These are phyloP conservation scores for Rynchops niger DNA, from an alignment of 2,113 vertebrate genomes.

Conservation along the genomic window DNA sequence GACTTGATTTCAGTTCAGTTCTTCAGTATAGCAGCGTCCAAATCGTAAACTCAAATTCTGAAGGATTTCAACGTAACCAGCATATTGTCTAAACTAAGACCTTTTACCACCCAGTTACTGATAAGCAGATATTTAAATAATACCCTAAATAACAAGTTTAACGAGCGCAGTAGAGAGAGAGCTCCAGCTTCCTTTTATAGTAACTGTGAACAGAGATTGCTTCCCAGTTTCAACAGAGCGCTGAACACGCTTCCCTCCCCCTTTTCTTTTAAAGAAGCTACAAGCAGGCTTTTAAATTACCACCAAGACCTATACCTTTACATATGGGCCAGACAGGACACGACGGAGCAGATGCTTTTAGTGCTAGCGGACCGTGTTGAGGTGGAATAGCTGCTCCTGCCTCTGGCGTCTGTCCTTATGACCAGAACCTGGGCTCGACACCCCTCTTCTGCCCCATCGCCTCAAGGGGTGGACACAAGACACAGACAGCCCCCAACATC, in stretches of 20 bases:
- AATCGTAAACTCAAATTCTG: not conserved
- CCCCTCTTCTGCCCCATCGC: not conserved
- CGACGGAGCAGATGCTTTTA: not conserved
- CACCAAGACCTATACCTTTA: not conserved
- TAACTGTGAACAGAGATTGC: not conserved
- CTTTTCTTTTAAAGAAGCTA: not conserved
- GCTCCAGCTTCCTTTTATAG: slow-evolving; percentile 8
- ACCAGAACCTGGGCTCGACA: not conserved
- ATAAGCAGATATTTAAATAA: not conserved
- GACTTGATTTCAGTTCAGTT: not conserved
- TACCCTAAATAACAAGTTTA: not conserved
- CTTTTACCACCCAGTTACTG: not conserved
- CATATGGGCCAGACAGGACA: accelerated
- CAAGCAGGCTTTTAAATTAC: not conserved
- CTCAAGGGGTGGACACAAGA: not conserved
- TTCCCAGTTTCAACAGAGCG: not conserved
- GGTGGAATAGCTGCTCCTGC: not conserved
- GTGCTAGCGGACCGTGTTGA: not conserved
- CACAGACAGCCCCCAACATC: not conserved
- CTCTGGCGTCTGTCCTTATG: not conserved
- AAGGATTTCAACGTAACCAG: not conserved
- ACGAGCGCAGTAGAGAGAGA: not conserved
- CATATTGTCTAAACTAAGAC: not conserved
- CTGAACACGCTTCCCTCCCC: not conserved
- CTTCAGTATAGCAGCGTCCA: accelerated